Conservation (phyloP, 2,113 vertebrate genomes). For the Ammospiza nelsoni region DNA sequence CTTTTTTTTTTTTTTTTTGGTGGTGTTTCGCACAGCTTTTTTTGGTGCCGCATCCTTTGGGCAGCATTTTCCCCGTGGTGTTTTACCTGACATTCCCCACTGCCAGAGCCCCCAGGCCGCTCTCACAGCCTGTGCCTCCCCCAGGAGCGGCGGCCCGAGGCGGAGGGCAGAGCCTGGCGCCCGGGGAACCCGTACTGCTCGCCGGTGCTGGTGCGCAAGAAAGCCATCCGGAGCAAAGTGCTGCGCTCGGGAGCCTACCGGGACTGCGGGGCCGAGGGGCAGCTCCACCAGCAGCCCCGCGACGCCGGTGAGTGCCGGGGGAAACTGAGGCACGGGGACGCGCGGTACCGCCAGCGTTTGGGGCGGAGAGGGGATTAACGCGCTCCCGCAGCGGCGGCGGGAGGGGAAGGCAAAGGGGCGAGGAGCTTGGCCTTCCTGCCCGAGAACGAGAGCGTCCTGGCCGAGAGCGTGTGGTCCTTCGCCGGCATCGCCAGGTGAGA, state of each 20-base stretch:
- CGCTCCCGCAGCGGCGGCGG: not conserved
- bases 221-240: conserved; percentile 90
- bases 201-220: conserved; percentile 90
- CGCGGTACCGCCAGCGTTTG: rapidly evolving
- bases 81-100: rapidly evolving
- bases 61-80: rapidly evolving
- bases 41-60: not conserved
- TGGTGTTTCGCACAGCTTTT: not conserved
- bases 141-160: conserved; percentile 59
- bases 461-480: conserved; percentile 89
- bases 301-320: conserved; percentile 75
- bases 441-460: conserved; percentile 84
- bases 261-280: conserved; percentile 84
- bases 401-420: conserved; percentile 65
- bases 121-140: not conserved
- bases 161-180: conserved; percentile 58
- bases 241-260: conserved; percentile 93
- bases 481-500: conserved; percentile 86
- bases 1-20: not conserved
- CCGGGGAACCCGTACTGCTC: conserved; percentile 82
- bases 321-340: not conserved
- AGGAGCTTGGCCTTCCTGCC: conserved; percentile 70
- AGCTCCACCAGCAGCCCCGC: conserved; percentile 79
- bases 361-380: rapidly evolving
- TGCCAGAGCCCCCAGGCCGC: not conserved